Base-by-base conservation (phyloP, 2,888 invertebrate genomes). In the Sarcophaga variegata region DNA sequence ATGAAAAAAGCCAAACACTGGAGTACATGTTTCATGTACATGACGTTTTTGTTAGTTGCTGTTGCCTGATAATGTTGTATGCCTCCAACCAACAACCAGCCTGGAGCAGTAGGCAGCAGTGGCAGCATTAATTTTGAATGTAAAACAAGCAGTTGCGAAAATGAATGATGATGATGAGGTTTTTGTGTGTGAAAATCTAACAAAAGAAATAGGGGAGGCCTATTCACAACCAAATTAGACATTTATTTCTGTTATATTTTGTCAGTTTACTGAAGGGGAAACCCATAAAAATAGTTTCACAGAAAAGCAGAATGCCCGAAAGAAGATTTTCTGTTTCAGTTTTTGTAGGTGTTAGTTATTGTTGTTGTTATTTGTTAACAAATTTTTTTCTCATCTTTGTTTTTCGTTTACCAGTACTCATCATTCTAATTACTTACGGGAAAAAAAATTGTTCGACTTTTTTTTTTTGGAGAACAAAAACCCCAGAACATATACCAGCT, bases 61-160 rank as follows among this genome's bases (percentile, higher is more conserved):
- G 72, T 62, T 78, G 67, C 62, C 37, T 78, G n/a, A 72, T 78
- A 72, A 67, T 78, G 47, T 77, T 76, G 72, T 64, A 72, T 74
- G 83, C 66, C 72, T 67, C 2, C n/a, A 10, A 11, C 11, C 60
- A 37, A 37, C 60, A 37, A 37, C 8, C 8, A 37, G 37, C 37
- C 37, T 37, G 37, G 37, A 37, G 37, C 37, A 10, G 8, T 8
- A 37, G 37, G 37, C 37, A 37, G 37, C 8, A 37, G 37, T 10
- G 8, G 8, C 37, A 25, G 81, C 81, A 82, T 84, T 87, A 78
- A 82, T 79, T 82, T 84, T 59, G 54, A 76, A 87, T 81, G 63
- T 87, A 76, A 75, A 75, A 72, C 76, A 70, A 67, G 75, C 75
- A 75, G 81, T 78, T 81, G 77, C 59, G 22, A 79, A 79, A 81